Evolutionary conservation across 2,113 vertebrate species (phyloP).

Genomic region (Chloebia gouldiae): DNA sequence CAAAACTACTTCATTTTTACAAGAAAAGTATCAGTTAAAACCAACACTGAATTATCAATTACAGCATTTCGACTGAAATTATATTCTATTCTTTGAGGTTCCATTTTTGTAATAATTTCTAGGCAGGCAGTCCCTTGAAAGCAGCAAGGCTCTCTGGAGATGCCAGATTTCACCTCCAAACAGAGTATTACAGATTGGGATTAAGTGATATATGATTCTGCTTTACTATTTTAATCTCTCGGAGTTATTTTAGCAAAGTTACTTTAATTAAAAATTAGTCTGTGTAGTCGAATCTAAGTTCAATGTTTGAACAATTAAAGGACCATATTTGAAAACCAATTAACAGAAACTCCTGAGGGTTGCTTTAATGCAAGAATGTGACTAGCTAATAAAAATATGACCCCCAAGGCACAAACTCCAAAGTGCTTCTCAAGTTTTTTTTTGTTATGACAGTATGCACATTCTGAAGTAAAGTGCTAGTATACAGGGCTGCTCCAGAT

Average conservation of each 20-base stretch:
- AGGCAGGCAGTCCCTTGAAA: not conserved
- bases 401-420: not conserved
- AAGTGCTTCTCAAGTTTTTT: not conserved
- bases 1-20: not conserved
- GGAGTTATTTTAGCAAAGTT: conserved; percentile 38
- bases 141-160: not conserved
- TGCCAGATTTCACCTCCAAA: not conserved
- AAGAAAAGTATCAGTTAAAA: not conserved
- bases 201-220: conserved; percentile 13
- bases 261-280: conserved; percentile 54
- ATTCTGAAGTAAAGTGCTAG: not conserved
- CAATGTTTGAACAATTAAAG: conserved; percentile 53
- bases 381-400: conserved; percentile 43
- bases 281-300: conserved; percentile 25
- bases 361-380: not conserved
- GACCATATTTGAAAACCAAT: conserved; percentile 53
- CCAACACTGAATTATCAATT: not conserved
- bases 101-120: not conserved
- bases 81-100: not conserved
- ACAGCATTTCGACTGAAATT: not conserved
- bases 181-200: not conserved
- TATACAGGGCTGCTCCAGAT: not conserved
- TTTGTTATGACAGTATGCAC: not conserved
- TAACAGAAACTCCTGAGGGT: conserved; percentile 53
- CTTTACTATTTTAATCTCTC: conserved; percentile 1